phyloP scores from a whole-genome alignment of 2,888 invertebrate species.

The Helleia helle region DNA sequence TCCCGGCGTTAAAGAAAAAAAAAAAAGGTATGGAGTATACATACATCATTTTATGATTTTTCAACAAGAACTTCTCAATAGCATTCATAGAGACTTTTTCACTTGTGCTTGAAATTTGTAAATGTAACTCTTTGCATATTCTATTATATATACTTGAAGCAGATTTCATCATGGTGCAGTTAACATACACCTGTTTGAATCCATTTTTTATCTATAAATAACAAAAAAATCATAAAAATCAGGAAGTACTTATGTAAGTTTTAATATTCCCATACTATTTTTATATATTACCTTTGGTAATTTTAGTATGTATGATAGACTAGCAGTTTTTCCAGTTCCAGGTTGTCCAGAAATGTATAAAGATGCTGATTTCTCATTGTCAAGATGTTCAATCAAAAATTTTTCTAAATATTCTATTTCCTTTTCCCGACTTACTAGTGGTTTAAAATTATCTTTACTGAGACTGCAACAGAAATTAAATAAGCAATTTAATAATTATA shows the following conservation, averaged over 20 bases:
- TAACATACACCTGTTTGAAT: conserved; percentile 81
- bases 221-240: too few relatives aligned
- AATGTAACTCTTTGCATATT: conserved; percentile 81
- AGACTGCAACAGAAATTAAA: not conserved
- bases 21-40: too few relatives aligned
- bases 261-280: too few relatives aligned
- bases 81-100: conserved; percentile 78
- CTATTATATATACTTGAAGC: conserved; percentile 85
- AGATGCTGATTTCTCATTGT: conserved; percentile 80
- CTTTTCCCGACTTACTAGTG: conserved; percentile 84
- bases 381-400: conserved; percentile 80
- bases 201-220: conserved; percentile 60
- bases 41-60: conserved; percentile 82
- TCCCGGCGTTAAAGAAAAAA: too few relatives aligned
- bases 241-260: too few relatives aligned
- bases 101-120: conserved; percentile 71
- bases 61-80: conserved; percentile 80
- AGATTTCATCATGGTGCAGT: conserved; percentile 93
- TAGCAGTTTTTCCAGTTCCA: conserved; percentile 97
- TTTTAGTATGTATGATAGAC: conserved; percentile 82
- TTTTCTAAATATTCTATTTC: conserved; percentile 80
- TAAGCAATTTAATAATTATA: too few relatives aligned
- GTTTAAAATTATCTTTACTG: conserved; percentile 26
- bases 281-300: conserved; percentile 70
- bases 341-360: conserved; percentile 97